Evolutionary conservation across 2,888 invertebrate genomes (phyloP).

Genomic region (Acanthosoma haemorrhoidale): DNA sequence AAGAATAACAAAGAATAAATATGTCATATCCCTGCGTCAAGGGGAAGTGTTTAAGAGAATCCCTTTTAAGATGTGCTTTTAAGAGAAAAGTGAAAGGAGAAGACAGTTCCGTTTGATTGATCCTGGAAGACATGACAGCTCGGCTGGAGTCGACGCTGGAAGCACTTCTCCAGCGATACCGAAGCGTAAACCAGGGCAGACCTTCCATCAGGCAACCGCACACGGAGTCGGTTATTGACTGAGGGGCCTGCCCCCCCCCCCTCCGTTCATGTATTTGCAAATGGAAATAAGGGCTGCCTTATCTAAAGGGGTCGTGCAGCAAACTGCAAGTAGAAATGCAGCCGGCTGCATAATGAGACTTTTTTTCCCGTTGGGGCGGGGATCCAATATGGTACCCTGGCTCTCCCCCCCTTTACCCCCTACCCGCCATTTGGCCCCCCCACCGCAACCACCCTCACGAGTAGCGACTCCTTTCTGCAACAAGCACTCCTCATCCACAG

Average conservation of each 20-base stretch:
- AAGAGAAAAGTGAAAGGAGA: too few relatives aligned
- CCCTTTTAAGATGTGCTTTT: too few relatives aligned
- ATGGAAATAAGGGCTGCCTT: constrained; percentile 26
- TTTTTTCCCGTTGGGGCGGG: constrained; percentile 19
- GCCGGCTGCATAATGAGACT: constrained; percentile 27
- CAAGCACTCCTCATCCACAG: constrained; percentile 52
- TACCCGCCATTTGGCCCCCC: not conserved
- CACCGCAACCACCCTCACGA: not conserved
- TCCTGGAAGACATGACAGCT: too few relatives aligned
- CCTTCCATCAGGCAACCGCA: not conserved
- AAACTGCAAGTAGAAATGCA: constrained; percentile 26
- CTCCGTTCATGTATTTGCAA: constrained; percentile 29
- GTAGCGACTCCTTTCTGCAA: constrained; percentile 49
- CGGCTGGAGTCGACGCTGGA: too few relatives aligned
- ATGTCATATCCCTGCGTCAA: too few relatives aligned
- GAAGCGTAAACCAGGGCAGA: not conserved
- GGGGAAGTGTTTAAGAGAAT: too few relatives aligned
- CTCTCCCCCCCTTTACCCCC: not conserved
- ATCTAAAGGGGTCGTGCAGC: constrained; percentile 26
- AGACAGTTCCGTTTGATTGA: too few relatives aligned
- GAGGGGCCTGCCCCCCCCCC: constrained; percentile 17
- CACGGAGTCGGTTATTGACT: constrained; percentile 17
- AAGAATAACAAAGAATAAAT: too few relatives aligned
- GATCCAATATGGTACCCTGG: constrained; percentile 23
- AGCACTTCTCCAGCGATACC: not conserved